Evolutionary conservation across 2,888 invertebrate species (phyloP).

Genomic region (Lepidochrysops patricia): DNA sequence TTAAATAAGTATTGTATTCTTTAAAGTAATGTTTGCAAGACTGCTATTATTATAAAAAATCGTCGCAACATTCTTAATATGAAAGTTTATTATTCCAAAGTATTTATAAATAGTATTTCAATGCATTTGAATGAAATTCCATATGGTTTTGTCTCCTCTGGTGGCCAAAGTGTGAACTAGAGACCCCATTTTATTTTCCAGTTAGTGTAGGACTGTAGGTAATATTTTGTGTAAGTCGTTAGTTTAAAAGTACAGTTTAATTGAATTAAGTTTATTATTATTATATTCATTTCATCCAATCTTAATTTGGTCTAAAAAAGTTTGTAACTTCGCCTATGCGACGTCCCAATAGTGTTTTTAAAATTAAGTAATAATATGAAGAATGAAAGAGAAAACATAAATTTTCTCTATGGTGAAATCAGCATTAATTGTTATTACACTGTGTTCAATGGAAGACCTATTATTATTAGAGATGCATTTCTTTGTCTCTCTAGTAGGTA

Average conservation of each 20-base stretch:
- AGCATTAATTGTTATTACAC: background rate
- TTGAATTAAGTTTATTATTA: too few relatives aligned
- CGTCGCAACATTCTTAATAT: background rate
- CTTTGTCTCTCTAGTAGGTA: conserved; percentile 1
- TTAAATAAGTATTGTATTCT: background rate
- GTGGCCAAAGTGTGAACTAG: background rate
- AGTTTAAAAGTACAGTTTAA: too few relatives aligned
- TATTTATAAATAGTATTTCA: background rate
- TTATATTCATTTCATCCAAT: too few relatives aligned
- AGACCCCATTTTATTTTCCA: background rate
- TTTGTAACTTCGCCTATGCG: too few relatives aligned
- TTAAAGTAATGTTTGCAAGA: background rate
- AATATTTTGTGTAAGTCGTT: too few relatives aligned
- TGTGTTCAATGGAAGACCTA: background rate
- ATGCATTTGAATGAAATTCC: background rate
- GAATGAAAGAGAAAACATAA: too few relatives aligned
- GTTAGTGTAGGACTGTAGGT: too few relatives aligned
- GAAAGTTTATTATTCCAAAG: background rate
- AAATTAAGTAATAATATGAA: too few relatives aligned
- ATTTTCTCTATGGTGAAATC: too few relatives aligned
- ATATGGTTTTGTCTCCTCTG: background rate
- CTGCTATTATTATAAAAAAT: background rate
- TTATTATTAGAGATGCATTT: background rate
- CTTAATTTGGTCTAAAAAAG: too few relatives aligned
- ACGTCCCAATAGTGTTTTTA: too few relatives aligned